These are phyloP conservation scores for Sinella curviseta DNA, from an alignment of 1,140 invertebrate genomes.

Conservation along the genomic window DNA sequence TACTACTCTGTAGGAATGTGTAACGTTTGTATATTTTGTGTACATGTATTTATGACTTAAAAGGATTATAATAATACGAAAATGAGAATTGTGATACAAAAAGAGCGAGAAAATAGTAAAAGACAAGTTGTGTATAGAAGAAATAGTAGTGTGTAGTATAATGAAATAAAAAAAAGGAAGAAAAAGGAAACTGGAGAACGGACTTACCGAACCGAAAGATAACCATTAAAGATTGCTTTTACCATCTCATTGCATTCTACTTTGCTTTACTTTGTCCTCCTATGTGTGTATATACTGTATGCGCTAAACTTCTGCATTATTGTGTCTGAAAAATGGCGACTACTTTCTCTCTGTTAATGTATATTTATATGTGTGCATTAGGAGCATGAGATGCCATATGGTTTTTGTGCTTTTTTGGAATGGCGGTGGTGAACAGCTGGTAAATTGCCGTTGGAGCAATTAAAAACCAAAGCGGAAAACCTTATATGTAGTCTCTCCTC, in stretches of 20 bases:
- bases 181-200: not conserved
- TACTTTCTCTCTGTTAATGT: not conserved
- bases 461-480: conserved; percentile 16
- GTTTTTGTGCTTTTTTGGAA: conserved; percentile 1
- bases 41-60: not conserved
- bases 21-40: too few species aligned
- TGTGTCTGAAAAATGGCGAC: too few species aligned
- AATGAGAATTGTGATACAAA: conserved; percentile 10
- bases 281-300: not conserved
- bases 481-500: too few species aligned
- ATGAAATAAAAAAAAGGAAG: too few species aligned
- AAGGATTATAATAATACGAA: conserved; percentile 18
- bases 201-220: not conserved
- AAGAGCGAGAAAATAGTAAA: too few species aligned
- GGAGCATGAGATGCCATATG: conserved; percentile 1
- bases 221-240: not conserved
- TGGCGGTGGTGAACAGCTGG: not conserved
- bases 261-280: not conserved
- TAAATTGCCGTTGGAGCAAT: conserved; percentile 18
- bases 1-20: too few species aligned
- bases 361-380: too few species aligned
- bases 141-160: too few species aligned
- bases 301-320: too few species aligned
- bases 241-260: not conserved
- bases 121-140: too few species aligned